Base-by-base conservation (phyloP, 2,113 vertebrate genomes). In the Heterochromis multidens region DNA sequence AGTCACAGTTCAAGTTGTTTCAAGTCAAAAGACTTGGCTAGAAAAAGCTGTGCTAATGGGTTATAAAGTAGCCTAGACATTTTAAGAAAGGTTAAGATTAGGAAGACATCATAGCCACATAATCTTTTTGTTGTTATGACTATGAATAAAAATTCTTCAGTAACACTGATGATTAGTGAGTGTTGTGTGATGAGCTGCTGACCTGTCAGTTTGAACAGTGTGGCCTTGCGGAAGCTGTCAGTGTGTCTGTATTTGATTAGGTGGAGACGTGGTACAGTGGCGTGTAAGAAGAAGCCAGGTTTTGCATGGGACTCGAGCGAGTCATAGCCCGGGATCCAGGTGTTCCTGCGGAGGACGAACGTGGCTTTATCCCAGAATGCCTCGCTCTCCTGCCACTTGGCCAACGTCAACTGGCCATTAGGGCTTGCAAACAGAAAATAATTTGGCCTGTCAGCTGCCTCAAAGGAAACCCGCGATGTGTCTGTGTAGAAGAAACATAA, bases 161-260 rank as follows among this genome's bases (percentile, higher is more conserved):
- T 49, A 52, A 74, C 70, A 54, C 4, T 74, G 70, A 74, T 33
- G 19, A 52, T 74, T n/a, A 31, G 46, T 52, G 67, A 74, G 67
- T 74, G 67, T 31, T 52, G 52, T 74, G 19, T 74, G 70, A 54
- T 33, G 70, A n/a, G 70, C 25, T 54, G 40, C 96, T 89, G 80
- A 99, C 98, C 97, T 92, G 96, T 91, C 59, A 99, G 94, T 81
- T 90, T 96, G 95, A 99, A 99, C 79, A 99, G 97, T 0, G 95
- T 97, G 4, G 97, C 96, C 43, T 89, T 93, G 83, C 98, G 97
- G 95, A 97, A 99, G 1, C 90, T 94, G 78, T 97, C 96, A 0
- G 94, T 95, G 89, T 97, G 97, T 79, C 94, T 96, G 21, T 98
- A 98, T 27, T 96, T 97, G 70, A 96, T 79, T 88, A 99, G 95